Percentiles rank a stretch among this genome's conserved stretches.
phyloP scores from a whole-genome alignment of 2,888 invertebrate genomes.

The Plebejus melissa region DNA sequence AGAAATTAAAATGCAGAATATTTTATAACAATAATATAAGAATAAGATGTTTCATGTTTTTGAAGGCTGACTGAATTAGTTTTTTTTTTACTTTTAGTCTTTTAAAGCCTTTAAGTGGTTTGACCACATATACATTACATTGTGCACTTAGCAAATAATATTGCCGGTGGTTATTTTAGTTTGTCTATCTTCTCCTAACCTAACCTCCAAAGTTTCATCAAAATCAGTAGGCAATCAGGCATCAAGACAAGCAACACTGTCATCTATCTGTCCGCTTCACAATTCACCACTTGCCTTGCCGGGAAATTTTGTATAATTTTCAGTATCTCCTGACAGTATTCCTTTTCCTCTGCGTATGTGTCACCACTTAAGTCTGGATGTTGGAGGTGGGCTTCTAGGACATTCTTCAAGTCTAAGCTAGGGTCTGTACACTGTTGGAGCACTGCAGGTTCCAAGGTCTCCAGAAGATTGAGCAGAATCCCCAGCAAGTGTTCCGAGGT shows the following conservation, averaged over 20 bases:
- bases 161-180: neutral
- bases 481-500: conserved; percentile 58
- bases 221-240: neutral
- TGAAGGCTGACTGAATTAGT: neutral
- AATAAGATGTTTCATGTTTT: neutral
- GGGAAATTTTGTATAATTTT: conserved; percentile 41
- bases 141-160: neutral
- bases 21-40: neutral
- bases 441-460: conserved; percentile 42
- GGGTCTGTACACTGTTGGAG: conserved; percentile 50
- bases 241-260: neutral
- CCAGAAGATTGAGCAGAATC: conserved; percentile 47
- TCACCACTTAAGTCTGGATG: conserved; percentile 48
- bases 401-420: conserved; percentile 42
- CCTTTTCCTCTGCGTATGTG: conserved; percentile 54
- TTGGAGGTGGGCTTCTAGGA: conserved; percentile 47
- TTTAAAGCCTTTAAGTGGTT: neutral
- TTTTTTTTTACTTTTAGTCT: too few species aligned
- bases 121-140: neutral
- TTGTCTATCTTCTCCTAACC: neutral
- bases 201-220: neutral
- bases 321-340: conserved; percentile 48
- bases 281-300: conserved; percentile 36
- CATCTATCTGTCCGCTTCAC: conserved; percentile 54
- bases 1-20: neutral